Evolutionary conservation across 2,797 vertebrate genomes (phyloP).

Genomic region (Gymnoscopelus braueri): DNA sequence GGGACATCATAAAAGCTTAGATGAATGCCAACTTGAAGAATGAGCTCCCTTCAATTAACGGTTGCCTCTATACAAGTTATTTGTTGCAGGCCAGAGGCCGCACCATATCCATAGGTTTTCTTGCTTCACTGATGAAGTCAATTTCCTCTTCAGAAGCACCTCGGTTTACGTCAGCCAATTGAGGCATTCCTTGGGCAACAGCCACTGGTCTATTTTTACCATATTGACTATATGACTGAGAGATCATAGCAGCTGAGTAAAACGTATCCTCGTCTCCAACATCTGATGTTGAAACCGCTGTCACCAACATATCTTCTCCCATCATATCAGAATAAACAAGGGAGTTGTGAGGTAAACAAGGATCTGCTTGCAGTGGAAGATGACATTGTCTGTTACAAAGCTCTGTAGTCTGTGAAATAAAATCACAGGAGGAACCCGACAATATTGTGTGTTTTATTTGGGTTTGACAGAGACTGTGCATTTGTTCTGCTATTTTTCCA

Average conservation of each 20-base stretch:
- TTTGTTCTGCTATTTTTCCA: slow-evolving; percentile 45
- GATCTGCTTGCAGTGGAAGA: slow-evolving; percentile 68
- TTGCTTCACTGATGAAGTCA: slow-evolving; percentile 67
- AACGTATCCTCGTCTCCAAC: slow-evolving; percentile 57
- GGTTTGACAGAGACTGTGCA: slow-evolving; percentile 47
- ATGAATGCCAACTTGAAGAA: slow-evolving; percentile 14
- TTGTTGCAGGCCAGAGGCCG: slow-evolving; percentile 55
- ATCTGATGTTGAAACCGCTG: slow-evolving; percentile 60
- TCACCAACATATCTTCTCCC: slow-evolving; percentile 39
- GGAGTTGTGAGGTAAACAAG: slow-evolving; percentile 57
- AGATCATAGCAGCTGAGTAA: slow-evolving; percentile 59
- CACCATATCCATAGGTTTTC: slow-evolving; percentile 47
- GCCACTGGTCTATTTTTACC: slow-evolving; percentile 71
- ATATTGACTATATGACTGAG: slow-evolving; percentile 63
- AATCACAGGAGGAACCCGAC: slow-evolving; percentile 50
- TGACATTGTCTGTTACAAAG: slow-evolving; percentile 69
- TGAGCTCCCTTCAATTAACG: slow-evolving; percentile 47
- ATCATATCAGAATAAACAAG: slow-evolving; percentile 47
- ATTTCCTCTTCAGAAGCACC: slow-evolving; percentile 60
- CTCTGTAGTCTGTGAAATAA: slow-evolving; percentile 51
- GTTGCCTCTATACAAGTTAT: slow-evolving; percentile 42
- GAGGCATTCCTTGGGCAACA: slow-evolving; percentile 76
- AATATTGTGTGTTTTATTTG: slow-evolving; percentile 53
- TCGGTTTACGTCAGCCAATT: slow-evolving; percentile 55
- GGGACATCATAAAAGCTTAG: slow-evolving; percentile 36